Evolutionary conservation across 2,113 vertebrate genomes (phyloP).

Genomic region (Xenopus tropicalis): DNA sequence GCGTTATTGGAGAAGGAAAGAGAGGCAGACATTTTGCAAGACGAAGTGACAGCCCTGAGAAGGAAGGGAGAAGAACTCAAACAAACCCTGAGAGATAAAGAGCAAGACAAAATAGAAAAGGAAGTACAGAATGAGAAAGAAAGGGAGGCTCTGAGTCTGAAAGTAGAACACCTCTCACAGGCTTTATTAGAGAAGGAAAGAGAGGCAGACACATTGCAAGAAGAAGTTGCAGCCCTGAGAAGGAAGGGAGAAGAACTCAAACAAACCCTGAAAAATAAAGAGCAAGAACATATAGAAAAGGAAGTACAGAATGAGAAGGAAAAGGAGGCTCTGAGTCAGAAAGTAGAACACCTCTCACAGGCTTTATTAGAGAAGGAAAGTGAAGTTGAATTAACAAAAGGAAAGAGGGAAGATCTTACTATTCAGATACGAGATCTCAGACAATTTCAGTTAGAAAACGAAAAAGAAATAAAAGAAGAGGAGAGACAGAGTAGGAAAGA

Average conservation of each 20-base stretch:
- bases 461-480: neutral
- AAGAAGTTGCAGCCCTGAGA: slow-evolving; percentile 42
- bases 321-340: neutral
- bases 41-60: neutral
- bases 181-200: slow-evolving; percentile 42
- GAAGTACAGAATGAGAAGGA: neutral
- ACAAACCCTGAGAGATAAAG: slow-evolving; percentile 4
- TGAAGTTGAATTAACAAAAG: neutral
- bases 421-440: neutral
- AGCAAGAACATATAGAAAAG: neutral
- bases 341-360: neutral
- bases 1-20: neutral
- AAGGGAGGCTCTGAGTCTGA: neutral
- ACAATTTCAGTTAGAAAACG: neutral
- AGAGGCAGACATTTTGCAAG: neutral
- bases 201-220: neutral
- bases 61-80: slow-evolving; percentile 3
- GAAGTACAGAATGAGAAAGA: neutral
- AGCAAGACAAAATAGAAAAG: neutral
- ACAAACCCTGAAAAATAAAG: slow-evolving; percentile 32
- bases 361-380: neutral
- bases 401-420: neutral
- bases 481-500: neutral
- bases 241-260: slow-evolving; percentile 46
- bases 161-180: neutral